These are phyloP conservation scores for Copidosoma aretas DNA, from an alignment of 2,888 invertebrate species.

Conservation along the genomic window DNA sequence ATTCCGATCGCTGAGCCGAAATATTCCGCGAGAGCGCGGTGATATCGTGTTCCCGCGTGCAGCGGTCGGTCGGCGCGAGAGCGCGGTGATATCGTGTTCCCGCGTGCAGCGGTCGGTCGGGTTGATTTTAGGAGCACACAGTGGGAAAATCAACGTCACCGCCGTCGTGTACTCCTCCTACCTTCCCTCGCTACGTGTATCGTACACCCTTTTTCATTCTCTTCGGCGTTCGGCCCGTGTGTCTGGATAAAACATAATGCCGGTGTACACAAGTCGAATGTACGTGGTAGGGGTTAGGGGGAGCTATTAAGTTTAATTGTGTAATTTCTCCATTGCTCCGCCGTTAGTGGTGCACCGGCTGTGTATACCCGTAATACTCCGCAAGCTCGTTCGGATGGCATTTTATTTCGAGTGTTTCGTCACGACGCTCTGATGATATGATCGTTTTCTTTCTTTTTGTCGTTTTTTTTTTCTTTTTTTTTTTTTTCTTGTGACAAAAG, in stretches of 20 bases:
- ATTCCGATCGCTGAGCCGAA: slow-evolving; percentile 31
- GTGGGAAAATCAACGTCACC: slow-evolving; percentile 5
- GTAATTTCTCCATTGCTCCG: slow-evolving; percentile 14
- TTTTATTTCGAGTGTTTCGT: neutral
- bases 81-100: no score
- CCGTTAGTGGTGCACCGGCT: no score
- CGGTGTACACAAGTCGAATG: no score
- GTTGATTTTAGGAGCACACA: no score
- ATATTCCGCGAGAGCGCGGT: slow-evolving; percentile 7
- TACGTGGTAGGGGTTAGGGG: neutral
- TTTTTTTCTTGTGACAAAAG: no score
- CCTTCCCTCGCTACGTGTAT: no score
- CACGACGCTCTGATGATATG: neutral
- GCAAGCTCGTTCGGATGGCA: neutral
- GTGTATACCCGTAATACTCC: neutral
- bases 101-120: slow-evolving; percentile 31
- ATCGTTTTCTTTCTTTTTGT: neutral
- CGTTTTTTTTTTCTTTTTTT: neutral
- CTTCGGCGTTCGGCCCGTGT: no score
- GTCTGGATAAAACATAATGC: no score
- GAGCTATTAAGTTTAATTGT: slow-evolving; percentile 21
- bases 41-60: no score
- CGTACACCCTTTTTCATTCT: neutral
- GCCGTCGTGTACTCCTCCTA: neutral
- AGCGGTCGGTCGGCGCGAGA: slow-evolving; percentile 20